Conservation (phyloP, 2,888 invertebrate species). For the Ennomos erosarius region DNA sequence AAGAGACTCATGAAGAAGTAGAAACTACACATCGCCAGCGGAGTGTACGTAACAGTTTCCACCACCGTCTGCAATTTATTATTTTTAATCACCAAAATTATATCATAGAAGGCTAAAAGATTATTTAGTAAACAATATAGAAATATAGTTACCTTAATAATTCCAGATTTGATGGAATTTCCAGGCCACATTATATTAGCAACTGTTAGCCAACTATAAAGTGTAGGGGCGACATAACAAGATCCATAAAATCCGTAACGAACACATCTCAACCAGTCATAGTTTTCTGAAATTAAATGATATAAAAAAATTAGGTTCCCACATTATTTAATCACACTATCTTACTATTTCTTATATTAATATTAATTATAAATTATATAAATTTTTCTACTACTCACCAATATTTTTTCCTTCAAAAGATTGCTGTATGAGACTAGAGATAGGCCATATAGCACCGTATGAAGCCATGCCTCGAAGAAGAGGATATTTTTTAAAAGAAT, state of each 20-base stretch:
- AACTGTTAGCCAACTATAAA: constrained; percentile 92
- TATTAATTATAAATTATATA: not conserved
- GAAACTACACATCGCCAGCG: constrained; percentile 91
- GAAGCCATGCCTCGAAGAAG: constrained; percentile 87
- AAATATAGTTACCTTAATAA: constrained; percentile 89
- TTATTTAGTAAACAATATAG: not conserved
- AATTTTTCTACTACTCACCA: constrained; percentile 72
- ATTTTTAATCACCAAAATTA: constrained; percentile 11
- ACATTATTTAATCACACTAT: not conserved
- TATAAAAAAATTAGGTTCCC: not conserved
- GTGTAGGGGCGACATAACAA: constrained; percentile 91
- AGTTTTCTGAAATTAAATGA: constrained; percentile 71
- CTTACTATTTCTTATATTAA: not conserved
- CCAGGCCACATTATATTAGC: constrained; percentile 92
- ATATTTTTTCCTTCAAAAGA: constrained; percentile 87
- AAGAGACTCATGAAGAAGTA: constrained; percentile 91
- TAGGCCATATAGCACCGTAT: constrained; percentile 90
- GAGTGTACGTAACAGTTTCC: constrained; percentile 91
- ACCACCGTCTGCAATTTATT: constrained; percentile 86
- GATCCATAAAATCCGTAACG: constrained; percentile 93
- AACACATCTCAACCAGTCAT: constrained; percentile 88
- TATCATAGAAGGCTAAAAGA: not conserved
- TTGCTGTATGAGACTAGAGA: constrained; percentile 90
- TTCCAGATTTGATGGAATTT: constrained; percentile 87
- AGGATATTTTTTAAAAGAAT: constrained; percentile 72